Percentiles rank a stretch among this genome's conserved stretches.
phyloP scores from a whole-genome alignment of 2,888 invertebrate species.

The Tenthredo mesomela region DNA sequence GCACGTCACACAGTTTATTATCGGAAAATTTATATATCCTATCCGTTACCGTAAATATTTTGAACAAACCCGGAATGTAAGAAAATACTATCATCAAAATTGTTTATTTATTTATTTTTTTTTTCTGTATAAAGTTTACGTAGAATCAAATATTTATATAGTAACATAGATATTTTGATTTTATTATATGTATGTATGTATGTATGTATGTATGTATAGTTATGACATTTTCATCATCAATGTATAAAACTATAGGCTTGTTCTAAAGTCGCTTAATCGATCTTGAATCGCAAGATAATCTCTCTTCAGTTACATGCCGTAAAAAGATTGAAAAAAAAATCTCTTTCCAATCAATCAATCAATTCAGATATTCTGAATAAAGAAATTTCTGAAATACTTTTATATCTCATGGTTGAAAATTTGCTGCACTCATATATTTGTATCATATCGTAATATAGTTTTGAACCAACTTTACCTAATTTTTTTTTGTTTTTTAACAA shows the following conservation, averaged over 20 bases:
- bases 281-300: background rate
- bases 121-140: conserved; percentile 26
- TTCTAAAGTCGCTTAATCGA: background rate
- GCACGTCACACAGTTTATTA: background rate
- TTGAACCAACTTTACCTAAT: background rate
- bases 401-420: background rate
- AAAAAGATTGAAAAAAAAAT: background rate
- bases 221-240: background rate
- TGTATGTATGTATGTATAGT: background rate
- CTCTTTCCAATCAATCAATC: background rate
- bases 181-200: background rate
- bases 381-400: background rate
- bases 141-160: conserved; percentile 24
- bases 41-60: background rate
- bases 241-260: conserved; percentile 3
- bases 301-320: no score
- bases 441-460: background rate
- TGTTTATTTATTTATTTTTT: background rate
- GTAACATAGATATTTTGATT: conserved; percentile 9
- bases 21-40: background rate
- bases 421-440: background rate
- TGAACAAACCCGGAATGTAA: conserved; percentile 38
- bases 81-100: conserved; percentile 33
- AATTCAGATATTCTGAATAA: background rate
- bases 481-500: background rate